Conservation (phyloP, 2,113 vertebrate genomes). For the Himantopus leucocephalus region DNA sequence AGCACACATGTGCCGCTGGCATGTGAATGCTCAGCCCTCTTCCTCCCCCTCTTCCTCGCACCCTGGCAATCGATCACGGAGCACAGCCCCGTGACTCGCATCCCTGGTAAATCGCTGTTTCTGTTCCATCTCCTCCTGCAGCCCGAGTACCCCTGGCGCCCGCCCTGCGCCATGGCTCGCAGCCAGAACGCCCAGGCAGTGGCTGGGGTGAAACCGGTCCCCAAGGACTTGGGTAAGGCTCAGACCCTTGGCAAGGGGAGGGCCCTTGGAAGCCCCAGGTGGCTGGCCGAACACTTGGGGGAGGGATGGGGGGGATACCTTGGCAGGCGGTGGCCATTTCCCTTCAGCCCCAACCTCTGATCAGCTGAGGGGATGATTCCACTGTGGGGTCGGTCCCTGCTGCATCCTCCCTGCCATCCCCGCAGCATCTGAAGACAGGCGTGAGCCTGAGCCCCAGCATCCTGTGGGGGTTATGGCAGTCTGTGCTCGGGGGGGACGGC, state of each 20-base stretch:
- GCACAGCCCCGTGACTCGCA: background rate
- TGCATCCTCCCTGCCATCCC: background rate
- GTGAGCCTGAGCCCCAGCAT: background rate
- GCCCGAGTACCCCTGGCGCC: constrained; percentile 87
- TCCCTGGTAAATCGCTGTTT: background rate
- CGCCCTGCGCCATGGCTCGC: constrained; percentile 81
- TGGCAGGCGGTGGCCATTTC: background rate
- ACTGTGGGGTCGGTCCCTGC: rapidly evolving
- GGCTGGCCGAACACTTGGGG: background rate
- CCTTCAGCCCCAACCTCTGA: background rate
- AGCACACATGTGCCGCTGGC: background rate
- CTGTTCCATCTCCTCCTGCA: constrained; percentile 26
- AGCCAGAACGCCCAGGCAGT: constrained; percentile 79
- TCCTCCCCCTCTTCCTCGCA: background rate
- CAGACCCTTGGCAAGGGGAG: background rate
- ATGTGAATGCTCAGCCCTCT: background rate
- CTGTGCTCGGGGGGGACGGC: rapidly evolving
- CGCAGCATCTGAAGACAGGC: background rate
- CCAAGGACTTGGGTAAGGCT: constrained; percentile 86
- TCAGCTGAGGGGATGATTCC: background rate
- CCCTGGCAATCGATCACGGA: rapidly evolving
- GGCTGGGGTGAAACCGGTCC: constrained; percentile 75
- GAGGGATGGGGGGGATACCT: background rate
- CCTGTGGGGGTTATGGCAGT: rapidly evolving
- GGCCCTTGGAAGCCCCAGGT: background rate